These are phyloP conservation scores for Neomonachus schauinslandi DNA, from an alignment of 2,113 vertebrate species.

Conservation along the genomic window DNA sequence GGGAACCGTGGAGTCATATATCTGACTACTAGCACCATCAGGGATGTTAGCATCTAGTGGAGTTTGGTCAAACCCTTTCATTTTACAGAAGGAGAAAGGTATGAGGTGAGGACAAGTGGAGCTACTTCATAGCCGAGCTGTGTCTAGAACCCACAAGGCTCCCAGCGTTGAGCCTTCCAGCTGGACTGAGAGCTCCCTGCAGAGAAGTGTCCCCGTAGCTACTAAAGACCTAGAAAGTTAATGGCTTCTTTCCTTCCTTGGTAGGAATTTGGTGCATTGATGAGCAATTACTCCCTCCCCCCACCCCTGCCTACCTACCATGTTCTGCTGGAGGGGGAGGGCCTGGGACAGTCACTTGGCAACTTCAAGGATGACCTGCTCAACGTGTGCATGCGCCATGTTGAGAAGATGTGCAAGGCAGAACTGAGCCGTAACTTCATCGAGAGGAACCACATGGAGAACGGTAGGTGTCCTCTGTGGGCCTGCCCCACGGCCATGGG, in stretches of 20 bases:
- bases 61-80: not conserved
- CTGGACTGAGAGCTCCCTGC: not conserved
- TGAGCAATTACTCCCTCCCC: conserved; percentile 87
- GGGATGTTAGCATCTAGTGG: not conserved
- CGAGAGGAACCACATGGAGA: conserved; percentile 89
- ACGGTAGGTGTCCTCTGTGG: conserved; percentile 76
- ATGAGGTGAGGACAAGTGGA: not conserved
- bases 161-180: not conserved
- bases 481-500: not conserved
- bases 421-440: conserved; percentile 88
- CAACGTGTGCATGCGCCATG: conserved; percentile 87
- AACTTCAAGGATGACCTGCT: conserved; percentile 88
- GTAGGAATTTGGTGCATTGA: conserved; percentile 88
- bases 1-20: not conserved
- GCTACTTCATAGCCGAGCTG: not conserved
- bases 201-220: not conserved
- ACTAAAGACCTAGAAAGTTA: not conserved
- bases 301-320: conserved; percentile 88
- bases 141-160: not conserved
- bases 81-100: not conserved
- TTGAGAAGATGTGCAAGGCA: conserved; percentile 89
- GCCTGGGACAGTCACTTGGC: conserved; percentile 87
- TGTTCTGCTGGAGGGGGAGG: conserved; percentile 88
- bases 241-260: not conserved
- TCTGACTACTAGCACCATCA: not conserved